Evolutionary conservation across 1,140 invertebrate genomes (phyloP).

Genomic region (Pomacea maculata): DNA sequence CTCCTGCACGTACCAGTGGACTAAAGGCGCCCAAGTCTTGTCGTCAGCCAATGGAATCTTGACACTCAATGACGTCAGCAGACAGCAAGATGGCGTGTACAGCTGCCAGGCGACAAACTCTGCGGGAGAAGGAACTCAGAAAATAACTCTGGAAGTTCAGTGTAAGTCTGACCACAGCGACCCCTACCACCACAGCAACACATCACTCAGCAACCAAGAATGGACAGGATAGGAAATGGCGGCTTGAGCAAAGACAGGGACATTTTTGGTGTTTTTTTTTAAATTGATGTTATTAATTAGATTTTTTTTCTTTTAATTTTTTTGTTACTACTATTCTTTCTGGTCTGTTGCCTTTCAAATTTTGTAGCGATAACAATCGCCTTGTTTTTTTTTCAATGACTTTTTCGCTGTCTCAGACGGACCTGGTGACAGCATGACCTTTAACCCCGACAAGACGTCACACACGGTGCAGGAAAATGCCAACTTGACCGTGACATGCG

Average conservation of each 20-base stretch:
- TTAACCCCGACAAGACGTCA: constrained; percentile 15
- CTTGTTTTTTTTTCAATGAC: background rate
- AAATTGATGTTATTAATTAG: background rate
- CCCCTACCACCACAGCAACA: too few relatives aligned
- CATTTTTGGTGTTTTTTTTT: background rate
- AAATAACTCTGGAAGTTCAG: constrained; percentile 6
- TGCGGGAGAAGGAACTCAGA: background rate
- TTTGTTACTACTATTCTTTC: background rate
- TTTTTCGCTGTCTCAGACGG: constrained; percentile 11
- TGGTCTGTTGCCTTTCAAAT: background rate
- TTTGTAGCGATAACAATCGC: too few relatives aligned
- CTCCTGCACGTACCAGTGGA: constrained; percentile 11
- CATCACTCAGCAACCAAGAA: too few relatives aligned
- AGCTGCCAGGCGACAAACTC: constrained; percentile 14
- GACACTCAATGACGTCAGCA: constrained; percentile 15
- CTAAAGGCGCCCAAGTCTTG: background rate
- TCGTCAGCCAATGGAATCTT: background rate
- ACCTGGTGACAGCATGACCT: constrained; percentile 11
- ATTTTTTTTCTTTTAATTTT: background rate
- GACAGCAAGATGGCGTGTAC: constrained; percentile 2
- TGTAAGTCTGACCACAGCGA: constrained; percentile 4
- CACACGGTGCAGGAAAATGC: constrained; percentile 9
- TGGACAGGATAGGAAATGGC: too few relatives aligned
- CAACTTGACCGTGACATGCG: constrained; percentile 18
- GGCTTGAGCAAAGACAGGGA: too few relatives aligned